A percentile compares a stretch with the other conserved stretches of the same genome.
Evolutionary conservation across 2,888 invertebrate genomes (phyloP).

Genomic region (Caenorhabditis macrosperma): DNA sequence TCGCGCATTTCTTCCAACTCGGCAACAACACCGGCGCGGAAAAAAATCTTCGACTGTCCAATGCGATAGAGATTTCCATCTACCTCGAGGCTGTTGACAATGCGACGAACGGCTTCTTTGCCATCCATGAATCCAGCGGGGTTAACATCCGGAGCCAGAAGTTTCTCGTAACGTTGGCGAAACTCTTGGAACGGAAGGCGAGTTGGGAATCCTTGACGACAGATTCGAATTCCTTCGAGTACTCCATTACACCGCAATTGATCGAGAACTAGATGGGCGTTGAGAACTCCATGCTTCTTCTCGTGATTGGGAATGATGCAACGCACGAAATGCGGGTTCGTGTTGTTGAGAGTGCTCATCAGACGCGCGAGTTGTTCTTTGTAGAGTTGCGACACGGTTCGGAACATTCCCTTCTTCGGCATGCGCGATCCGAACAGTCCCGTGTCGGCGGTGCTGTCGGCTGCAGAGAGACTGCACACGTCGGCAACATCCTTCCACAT

Average conservation of each 20-base stretch:
- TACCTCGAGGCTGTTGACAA: conserved; percentile 92
- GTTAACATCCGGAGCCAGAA: conserved; percentile 98
- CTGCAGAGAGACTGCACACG: conserved; percentile 62
- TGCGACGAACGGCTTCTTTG: conserved; percentile 95
- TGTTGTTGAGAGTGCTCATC: conserved; percentile 90
- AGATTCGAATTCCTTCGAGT: conserved; percentile 98
- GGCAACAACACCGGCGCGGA: conserved; percentile 97
- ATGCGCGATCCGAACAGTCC: conserved; percentile 91
- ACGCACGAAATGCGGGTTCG: conserved; percentile 99
- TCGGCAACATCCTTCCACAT: conserved; percentile 93
- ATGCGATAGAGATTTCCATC: conserved; percentile 96
- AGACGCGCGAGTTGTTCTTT: conserved; percentile 97
- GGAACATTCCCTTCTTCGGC: conserved; percentile 89
- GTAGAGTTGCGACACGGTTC: conserved; percentile 95
- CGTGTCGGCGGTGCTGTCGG: conserved; percentile 82
- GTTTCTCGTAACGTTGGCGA: conserved; percentile 92
- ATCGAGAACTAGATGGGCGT: conserved; percentile 97
- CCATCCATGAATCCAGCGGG: conserved; percentile 99
- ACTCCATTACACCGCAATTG: conserved; percentile 99
- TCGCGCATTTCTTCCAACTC: conserved; percentile 95
- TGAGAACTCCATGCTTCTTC: conserved; percentile 95
- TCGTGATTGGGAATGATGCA: conserved; percentile 99
- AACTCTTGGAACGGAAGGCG: conserved; percentile 96
- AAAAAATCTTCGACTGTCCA: conserved; percentile 99
- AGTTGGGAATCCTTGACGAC: conserved; percentile 99